phyloP scores from a whole-genome alignment of 1,140 invertebrate species.

The Chironomus tepperi region DNA sequence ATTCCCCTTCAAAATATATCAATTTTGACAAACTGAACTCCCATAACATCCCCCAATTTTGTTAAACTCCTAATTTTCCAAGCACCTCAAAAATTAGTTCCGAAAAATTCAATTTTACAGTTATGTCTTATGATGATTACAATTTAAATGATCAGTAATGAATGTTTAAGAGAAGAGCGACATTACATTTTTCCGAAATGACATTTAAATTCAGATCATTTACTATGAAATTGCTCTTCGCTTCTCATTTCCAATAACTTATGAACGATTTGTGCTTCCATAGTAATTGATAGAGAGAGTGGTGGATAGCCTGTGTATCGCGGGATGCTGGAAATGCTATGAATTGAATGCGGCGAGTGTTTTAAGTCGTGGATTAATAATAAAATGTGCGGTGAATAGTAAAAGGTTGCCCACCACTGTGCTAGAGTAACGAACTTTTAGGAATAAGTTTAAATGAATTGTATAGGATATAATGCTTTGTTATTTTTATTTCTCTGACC shows the following conservation, averaged over 20 bases:
- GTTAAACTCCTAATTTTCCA: no score
- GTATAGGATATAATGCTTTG: no score
- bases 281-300: slow-evolving; percentile 3
- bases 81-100: neutral
- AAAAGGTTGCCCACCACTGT: no score
- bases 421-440: neutral
- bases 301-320: no score
- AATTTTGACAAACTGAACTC: no score
- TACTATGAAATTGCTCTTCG: neutral
- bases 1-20: no score
- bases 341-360: no score
- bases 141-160: neutral
- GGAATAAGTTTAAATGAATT: neutral
- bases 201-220: slow-evolving; percentile 9
- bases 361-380: no score
- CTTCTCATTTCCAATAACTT: neutral
- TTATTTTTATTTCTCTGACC: neutral
- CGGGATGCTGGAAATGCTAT: no score
- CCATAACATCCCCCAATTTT: no score
- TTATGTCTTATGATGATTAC: neutral
- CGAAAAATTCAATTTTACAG: slow-evolving; percentile 1
- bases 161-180: no score
- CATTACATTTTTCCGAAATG: neutral
- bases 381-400: no score
- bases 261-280: neutral